A percentile compares a stretch with the other conserved stretches of the same genome.
These are phyloP conservation scores for Sminthurinus aureus DNA, from an alignment of 2,888 invertebrate species.

Conservation along the genomic window DNA sequence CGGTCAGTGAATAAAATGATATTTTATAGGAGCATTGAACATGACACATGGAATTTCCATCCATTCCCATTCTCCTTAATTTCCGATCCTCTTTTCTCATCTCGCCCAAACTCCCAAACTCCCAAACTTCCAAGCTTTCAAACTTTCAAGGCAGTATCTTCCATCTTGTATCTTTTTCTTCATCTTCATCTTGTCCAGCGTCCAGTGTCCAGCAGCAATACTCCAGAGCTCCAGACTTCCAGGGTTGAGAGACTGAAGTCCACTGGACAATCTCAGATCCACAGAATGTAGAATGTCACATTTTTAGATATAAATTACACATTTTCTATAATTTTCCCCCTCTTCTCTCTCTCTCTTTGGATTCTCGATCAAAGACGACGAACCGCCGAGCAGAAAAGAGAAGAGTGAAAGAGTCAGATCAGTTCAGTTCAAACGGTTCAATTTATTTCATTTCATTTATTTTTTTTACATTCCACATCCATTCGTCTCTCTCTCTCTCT, in stretches of 20 bases:
- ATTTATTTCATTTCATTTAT: not conserved
- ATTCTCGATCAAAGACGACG: not conserved
- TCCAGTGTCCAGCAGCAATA: no score
- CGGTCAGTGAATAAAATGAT: conserved; percentile 69
- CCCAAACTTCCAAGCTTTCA: not conserved
- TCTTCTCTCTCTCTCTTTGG: not conserved
- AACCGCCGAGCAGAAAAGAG: no score
- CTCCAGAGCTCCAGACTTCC: no score
- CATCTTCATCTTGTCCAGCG: no score
- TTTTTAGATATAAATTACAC: not conserved
- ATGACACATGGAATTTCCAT: conserved; percentile 34
- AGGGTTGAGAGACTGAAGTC: no score
- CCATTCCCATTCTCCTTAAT: conserved; percentile 16
- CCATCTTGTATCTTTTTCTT: no score
- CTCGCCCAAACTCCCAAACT: no score
- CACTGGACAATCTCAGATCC: no score
- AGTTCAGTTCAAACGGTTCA: not conserved
- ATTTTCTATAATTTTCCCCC: not conserved
- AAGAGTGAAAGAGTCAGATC: no score
- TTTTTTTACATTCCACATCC: not conserved
- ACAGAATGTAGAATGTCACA: no score
- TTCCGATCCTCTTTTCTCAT: no score
- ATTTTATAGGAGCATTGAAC: conserved; percentile 22
- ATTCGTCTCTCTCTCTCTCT: not conserved
- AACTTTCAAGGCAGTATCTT: not conserved